These are phyloP conservation scores for Madoqua kirkii DNA, from an alignment of 2,113 vertebrate genomes.

Conservation along the genomic window DNA sequence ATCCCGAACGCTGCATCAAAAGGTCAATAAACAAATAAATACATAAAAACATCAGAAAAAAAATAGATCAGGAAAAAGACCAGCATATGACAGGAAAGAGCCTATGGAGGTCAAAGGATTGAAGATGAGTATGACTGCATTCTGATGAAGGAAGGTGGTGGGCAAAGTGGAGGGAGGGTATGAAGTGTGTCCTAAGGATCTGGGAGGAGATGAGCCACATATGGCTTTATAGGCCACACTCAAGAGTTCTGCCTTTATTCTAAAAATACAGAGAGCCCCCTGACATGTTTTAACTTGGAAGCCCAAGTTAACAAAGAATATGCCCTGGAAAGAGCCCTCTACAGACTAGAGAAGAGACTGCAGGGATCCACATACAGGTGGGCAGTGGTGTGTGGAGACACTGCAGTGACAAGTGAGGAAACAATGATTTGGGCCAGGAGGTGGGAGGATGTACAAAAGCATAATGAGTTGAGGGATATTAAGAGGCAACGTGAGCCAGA, in stretches of 20 bases:
- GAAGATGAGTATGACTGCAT: neutral
- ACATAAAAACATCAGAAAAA: neutral
- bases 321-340: neutral
- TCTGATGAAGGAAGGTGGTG: neutral
- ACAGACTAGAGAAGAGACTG: neutral
- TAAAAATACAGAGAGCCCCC: neutral
- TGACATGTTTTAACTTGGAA: neutral
- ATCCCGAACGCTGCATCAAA: neutral
- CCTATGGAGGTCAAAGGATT: neutral
- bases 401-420: neutral
- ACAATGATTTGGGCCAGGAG: neutral
- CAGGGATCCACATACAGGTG: accelerated
- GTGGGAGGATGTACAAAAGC: neutral
- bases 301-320: neutral
- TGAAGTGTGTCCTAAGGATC: neutral
- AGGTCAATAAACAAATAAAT: neutral
- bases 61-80: neutral
- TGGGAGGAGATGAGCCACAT: neutral
- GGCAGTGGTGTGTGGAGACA: neutral
- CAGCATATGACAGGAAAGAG: neutral
- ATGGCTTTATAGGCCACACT: neutral
- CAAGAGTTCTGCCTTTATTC: neutral
- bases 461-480: neutral
- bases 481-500: neutral
- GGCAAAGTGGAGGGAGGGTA: accelerated